phyloP scores from a whole-genome alignment of 2,888 invertebrate genomes.

The Drosophila histrio region DNA sequence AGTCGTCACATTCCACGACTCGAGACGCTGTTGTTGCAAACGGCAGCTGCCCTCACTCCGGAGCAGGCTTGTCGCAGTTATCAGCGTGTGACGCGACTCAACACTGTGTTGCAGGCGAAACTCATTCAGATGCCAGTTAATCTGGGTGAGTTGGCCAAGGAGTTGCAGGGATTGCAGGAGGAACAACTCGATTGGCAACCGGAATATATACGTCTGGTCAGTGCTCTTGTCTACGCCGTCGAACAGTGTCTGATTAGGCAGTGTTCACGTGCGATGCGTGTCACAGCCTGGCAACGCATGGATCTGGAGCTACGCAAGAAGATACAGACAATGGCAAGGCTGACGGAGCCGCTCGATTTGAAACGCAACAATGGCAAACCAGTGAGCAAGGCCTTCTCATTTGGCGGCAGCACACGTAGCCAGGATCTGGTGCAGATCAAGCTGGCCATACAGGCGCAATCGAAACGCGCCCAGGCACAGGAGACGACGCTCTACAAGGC shows the following conservation, averaged over 20 bases:
- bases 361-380: slow-evolving; percentile 77
- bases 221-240: slow-evolving; percentile 87
- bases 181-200: slow-evolving; percentile 85
- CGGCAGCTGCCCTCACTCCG: slow-evolving; percentile 91
- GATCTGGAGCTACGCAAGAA: slow-evolving; percentile 87
- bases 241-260: slow-evolving; percentile 90
- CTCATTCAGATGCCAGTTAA: slow-evolving; percentile 83
- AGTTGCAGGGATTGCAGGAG: slow-evolving; percentile 82
- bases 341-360: slow-evolving; percentile 83
- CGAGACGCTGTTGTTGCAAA: slow-evolving; percentile 91
- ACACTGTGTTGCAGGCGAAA: slow-evolving; percentile 83
- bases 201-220: slow-evolving; percentile 86
- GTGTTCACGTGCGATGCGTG: slow-evolving; percentile 87
- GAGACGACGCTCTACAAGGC: slow-evolving; percentile 83
- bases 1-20: slow-evolving; percentile 90
- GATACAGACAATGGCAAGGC: slow-evolving; percentile 87
- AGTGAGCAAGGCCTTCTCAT: slow-evolving; percentile 82
- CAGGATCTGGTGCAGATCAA: slow-evolving; percentile 84
- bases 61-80: slow-evolving; percentile 94
- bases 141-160: slow-evolving; percentile 81
- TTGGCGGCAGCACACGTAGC: slow-evolving; percentile 83
- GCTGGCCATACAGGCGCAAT: slow-evolving; percentile 84
- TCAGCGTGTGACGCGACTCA: slow-evolving; percentile 83
- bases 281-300: slow-evolving; percentile 88
- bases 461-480: slow-evolving; percentile 82